These are phyloP conservation scores for Liopterus haemorrhoidalis DNA, from an alignment of 2,888 invertebrate species.

Conservation along the genomic window DNA sequence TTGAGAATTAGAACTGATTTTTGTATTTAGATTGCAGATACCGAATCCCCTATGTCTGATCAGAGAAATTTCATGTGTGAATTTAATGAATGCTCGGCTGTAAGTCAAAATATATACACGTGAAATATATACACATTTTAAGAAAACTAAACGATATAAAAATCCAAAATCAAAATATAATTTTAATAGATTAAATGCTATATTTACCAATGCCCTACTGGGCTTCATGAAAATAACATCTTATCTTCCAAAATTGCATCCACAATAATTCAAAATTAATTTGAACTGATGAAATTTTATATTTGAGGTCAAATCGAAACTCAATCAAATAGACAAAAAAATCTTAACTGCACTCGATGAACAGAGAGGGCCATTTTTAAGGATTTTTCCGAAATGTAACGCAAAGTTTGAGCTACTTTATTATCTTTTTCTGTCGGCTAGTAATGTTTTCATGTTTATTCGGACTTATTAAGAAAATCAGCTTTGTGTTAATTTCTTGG, in stretches of 20 bases:
- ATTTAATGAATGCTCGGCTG: slow-evolving; percentile 59
- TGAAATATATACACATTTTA: slow-evolving; percentile 3
- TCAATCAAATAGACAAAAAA: too few species aligned
- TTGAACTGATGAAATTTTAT: too few species aligned
- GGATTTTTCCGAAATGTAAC: too few species aligned
- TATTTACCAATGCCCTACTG: slow-evolving; percentile 10
- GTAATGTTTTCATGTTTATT: too few species aligned
- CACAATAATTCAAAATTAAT: not conserved
- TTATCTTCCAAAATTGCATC: slow-evolving; percentile 14
- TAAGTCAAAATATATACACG: slow-evolving; percentile 40
- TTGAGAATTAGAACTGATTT: slow-evolving; percentile 8
- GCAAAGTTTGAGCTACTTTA: too few species aligned
- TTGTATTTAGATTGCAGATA: slow-evolving; percentile 43
- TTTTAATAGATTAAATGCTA: slow-evolving; percentile 10
- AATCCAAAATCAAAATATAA: too few species aligned
- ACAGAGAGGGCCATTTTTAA: too few species aligned
- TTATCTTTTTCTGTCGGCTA: too few species aligned
- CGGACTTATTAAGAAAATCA: too few species aligned
- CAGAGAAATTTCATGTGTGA: slow-evolving; percentile 53
- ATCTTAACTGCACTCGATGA: too few species aligned
- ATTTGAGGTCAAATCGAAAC: too few species aligned
- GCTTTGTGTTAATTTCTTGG: too few species aligned
- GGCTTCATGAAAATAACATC: slow-evolving; percentile 12
- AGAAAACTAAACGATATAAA: slow-evolving; percentile 2
- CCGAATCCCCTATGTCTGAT: slow-evolving; percentile 44